A percentile compares a stretch with the other conserved stretches of the same genome.
Evolutionary conservation across 2,113 vertebrate species (phyloP).

Genomic region (Rhinopomastus cyanomelas): DNA sequence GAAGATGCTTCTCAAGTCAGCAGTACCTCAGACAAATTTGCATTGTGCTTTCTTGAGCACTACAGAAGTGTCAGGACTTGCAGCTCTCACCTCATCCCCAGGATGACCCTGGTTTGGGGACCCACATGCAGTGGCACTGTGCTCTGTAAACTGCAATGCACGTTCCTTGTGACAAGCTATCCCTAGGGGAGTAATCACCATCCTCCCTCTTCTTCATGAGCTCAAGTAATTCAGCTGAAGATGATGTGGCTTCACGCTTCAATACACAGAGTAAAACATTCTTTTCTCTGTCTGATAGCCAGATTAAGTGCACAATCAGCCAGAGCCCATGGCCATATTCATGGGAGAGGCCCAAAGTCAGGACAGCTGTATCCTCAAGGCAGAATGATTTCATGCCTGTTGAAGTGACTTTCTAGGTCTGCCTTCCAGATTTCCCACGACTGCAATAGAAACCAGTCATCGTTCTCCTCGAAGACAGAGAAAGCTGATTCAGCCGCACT

Average conservation of each 20-base stretch:
- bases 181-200: background rate
- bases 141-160: background rate
- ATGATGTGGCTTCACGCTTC: constrained; percentile 31
- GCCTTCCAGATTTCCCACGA: background rate
- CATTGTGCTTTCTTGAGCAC: background rate
- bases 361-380: background rate
- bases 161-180: background rate
- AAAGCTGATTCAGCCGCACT: background rate
- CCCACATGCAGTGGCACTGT: background rate
- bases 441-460: background rate
- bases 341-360: background rate
- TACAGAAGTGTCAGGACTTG: background rate
- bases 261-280: background rate
- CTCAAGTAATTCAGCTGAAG: background rate
- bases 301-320: background rate
- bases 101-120: background rate
- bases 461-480: background rate
- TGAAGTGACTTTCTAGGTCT: background rate
- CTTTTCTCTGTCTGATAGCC: background rate
- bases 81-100: background rate
- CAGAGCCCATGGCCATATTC: background rate
- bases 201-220: background rate
- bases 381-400: background rate
- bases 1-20: background rate
- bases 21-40: background rate